Evolutionary conservation across 2,888 invertebrate species (phyloP), one percentile per base, ranked within the genome.

Genomic region (Orthonychiurus folsomi): DNA sequence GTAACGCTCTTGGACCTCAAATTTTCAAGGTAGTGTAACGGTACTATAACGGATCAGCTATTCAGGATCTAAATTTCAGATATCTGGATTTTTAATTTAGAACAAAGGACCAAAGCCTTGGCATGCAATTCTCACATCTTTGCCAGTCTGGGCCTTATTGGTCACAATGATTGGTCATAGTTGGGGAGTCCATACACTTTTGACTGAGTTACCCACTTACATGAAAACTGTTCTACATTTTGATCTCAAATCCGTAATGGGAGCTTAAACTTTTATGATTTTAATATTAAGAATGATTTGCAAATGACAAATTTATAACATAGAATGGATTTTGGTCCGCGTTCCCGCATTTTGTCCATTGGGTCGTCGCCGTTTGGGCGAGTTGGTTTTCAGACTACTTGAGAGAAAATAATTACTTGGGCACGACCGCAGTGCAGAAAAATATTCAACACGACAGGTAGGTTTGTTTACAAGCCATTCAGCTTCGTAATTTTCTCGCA

Each of bases 181-280:
- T 5, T 65, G 69, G 69, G 86, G 88, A 21, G 88, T 89, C 78
- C 90, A 90, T 78, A 89, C 89, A 59, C 86, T 88, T 74, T 80
- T 90, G 2, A 89, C 89, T 0, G 89, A 90, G 75, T 76, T 90
- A 66, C 89, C 89, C 5, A 86, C 88, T 0, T 90, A 89, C 71
- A 89, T 90, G 89, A 85, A 85, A 73, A 85, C 87, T 76, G 88
- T 90, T 75, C 79, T 90, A 66, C 88, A 89, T 75, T 88, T 87
- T 73, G 85, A 64, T 27, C 50, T 64, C 47, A 64, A 62, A 56
- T 15, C 57, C 20, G 61, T 64, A 47, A 63, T n/a, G n/a, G n/a
- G n/a, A 23, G 5, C 20, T 24, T 58, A n/a, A n/a, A n/a, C n/a
- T n/a, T n/a, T n/a, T n/a, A n/a, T n/a, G n/a, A 15, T 37, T 37